phyloP scores from a whole-genome alignment of 2,888 invertebrate species.

The Melanotus villosus region DNA sequence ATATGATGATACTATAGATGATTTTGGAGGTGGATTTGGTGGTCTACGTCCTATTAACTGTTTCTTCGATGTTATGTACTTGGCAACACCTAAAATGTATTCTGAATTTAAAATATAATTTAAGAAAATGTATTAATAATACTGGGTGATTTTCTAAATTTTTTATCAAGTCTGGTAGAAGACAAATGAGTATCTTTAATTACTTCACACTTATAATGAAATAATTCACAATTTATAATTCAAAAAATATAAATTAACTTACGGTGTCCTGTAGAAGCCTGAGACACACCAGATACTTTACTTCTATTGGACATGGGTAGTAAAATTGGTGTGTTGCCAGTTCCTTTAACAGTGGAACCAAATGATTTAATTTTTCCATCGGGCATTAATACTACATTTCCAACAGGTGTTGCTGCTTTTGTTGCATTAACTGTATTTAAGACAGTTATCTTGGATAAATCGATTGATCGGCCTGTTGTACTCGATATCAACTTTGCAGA shows the following conservation, averaged over 20 bases:
- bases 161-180: too few relatives aligned
- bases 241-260: constrained; percentile 21
- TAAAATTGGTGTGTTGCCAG: constrained; percentile 51
- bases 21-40: constrained; percentile 53
- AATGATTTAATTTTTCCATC: constrained; percentile 63
- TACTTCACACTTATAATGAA: too few relatives aligned
- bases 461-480: constrained; percentile 58
- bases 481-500: constrained; percentile 59
- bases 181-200: too few relatives aligned
- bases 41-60: constrained; percentile 60
- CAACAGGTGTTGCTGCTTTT: constrained; percentile 45
- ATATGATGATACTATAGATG: constrained; percentile 47
- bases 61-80: constrained; percentile 64
- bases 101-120: too few relatives aligned
- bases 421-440: constrained; percentile 55
- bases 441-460: constrained; percentile 63
- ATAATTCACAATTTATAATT: too few relatives aligned
- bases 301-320: constrained; percentile 47
- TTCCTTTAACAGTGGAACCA: constrained; percentile 49
- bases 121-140: too few relatives aligned
- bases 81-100: constrained; percentile 59
- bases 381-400: constrained; percentile 63
- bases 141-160: too few relatives aligned
- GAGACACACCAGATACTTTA: constrained; percentile 15
- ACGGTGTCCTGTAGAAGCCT: constrained; percentile 18